phyloP scores from a whole-genome alignment of 2,113 vertebrate species.

The Albula glossodonta region DNA sequence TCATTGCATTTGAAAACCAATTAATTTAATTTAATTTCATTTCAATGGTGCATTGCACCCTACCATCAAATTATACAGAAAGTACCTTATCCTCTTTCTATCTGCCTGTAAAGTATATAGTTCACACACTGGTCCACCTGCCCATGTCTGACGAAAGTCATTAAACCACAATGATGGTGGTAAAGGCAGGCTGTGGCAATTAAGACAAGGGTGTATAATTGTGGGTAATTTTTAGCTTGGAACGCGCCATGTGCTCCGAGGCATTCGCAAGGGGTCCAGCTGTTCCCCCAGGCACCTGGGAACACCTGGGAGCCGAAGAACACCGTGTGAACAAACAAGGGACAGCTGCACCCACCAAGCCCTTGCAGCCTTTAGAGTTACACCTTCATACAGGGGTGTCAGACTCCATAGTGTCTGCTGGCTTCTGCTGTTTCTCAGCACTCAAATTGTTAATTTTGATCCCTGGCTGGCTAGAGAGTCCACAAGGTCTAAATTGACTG shows the following conservation, averaged over 20 bases:
- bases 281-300: not conserved
- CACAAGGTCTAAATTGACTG: too few species aligned
- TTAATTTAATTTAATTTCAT: too few species aligned
- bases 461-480: too few species aligned
- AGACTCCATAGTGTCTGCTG: too few species aligned
- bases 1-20: too few species aligned
- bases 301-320: not conserved
- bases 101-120: not conserved
- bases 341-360: not conserved
- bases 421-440: too few species aligned
- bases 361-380: not conserved
- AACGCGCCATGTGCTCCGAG: not conserved
- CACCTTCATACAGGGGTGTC: too few species aligned
- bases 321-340: not conserved
- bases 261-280: not conserved
- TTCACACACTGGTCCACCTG: not conserved
- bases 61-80: too few species aligned
- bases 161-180: not conserved
- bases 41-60: too few species aligned
- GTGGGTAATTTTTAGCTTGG: not conserved
- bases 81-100: too few species aligned
- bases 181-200: not conserved
- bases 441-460: too few species aligned
- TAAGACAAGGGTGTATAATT: not conserved
- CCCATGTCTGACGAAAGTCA: not conserved